Percentiles rank a stretch among this genome's conserved stretches.
Conservation (phyloP, 2,888 invertebrate genomes). For the Eristalis pertinax region DNA sequence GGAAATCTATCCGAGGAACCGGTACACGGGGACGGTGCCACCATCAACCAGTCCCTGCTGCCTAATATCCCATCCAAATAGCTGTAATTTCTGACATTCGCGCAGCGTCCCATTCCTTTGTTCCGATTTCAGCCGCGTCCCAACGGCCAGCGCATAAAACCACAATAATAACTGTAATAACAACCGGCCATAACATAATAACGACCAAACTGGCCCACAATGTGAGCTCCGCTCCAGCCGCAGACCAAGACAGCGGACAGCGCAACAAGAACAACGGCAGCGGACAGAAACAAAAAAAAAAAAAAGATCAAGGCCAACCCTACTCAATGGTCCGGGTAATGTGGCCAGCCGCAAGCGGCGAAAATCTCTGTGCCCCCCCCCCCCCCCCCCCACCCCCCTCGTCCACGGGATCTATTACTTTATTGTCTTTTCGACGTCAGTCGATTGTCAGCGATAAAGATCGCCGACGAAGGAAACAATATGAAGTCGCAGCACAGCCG, state of each 20-base stretch:
- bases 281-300: background rate
- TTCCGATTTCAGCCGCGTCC: conserved; percentile 40
- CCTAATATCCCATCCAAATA: conserved; percentile 57
- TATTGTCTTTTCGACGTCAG: conserved; percentile 64
- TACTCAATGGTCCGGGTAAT: conserved; percentile 53
- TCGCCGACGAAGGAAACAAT: conserved; percentile 68
- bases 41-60: conserved; percentile 16
- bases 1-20: conserved; percentile 57
- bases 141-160: conserved; percentile 47
- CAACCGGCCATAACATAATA: conserved; percentile 67
- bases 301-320: conserved; percentile 70
- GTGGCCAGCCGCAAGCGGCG: conserved; percentile 48
- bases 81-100: conserved; percentile 69
- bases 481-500: conserved; percentile 4
- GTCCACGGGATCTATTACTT: conserved; percentile 60
- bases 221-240: conserved; percentile 14
- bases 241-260: conserved; percentile 2
- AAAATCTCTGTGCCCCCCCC: conserved; percentile 43
- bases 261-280: background rate
- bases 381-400: conserved; percentile 41
- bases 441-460: conserved; percentile 66
- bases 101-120: conserved; percentile 64
- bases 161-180: conserved; percentile 71
- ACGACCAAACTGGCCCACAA: conserved; percentile 66
- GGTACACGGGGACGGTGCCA: conserved; percentile 23